Conservation (phyloP, 2,113 vertebrate genomes). For the Chamaetylas fuelleborni region DNA sequence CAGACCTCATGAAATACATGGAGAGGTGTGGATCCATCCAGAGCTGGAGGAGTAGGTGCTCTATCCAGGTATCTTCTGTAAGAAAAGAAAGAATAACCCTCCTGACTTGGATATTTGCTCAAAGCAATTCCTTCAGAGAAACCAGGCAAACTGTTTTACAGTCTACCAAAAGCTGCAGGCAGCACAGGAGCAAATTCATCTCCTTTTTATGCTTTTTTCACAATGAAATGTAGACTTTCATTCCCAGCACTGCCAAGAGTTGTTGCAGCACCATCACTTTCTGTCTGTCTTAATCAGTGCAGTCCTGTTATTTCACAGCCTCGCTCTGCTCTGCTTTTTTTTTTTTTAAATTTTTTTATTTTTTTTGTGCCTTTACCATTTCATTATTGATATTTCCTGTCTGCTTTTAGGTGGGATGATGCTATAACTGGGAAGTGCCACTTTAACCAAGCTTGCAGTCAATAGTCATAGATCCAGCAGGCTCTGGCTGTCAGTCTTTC, state of each 20-base stretch:
- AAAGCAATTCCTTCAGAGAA: background rate
- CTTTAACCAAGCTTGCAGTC: background rate
- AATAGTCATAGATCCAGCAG: constrained; percentile 17
- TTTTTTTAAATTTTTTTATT: background rate
- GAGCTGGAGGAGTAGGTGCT: background rate
- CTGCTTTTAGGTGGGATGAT: constrained; percentile 1
- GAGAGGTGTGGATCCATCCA: background rate
- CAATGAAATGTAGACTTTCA: constrained; percentile 11
- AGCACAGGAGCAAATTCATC: background rate
- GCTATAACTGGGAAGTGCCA: background rate
- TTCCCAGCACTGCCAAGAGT: background rate
- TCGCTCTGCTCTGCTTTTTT: background rate
- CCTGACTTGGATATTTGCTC: background rate
- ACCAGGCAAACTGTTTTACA: background rate
- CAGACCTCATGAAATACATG: background rate
- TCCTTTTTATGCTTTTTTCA: constrained; percentile 25
- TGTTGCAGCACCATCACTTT: constrained; percentile 13
- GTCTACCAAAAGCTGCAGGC: background rate
- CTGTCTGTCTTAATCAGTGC: constrained; percentile 1
- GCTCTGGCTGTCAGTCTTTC: background rate
- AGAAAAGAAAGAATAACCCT: background rate
- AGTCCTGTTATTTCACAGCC: background rate
- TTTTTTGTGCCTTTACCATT: background rate
- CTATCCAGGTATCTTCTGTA: background rate
- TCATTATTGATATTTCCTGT: constrained; percentile 3